Percentiles rank a stretch among this genome's conserved stretches.
These are phyloP conservation scores for Neuroscelio doddi DNA, from an alignment of 2,888 invertebrate species.

Conservation along the genomic window DNA sequence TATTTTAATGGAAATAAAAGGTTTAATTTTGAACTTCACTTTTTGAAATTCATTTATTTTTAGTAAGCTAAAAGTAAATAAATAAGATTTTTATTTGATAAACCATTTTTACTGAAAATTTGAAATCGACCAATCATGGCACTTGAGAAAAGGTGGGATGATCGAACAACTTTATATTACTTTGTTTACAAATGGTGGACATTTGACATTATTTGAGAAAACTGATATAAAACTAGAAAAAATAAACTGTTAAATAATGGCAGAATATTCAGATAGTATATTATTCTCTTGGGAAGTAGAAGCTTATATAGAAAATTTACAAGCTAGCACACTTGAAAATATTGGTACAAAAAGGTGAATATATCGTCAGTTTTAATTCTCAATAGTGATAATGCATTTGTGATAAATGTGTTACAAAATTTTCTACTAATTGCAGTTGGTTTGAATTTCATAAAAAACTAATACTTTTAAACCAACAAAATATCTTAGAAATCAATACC, in stretches of 20 bases:
- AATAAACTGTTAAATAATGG: slow-evolving; percentile 43
- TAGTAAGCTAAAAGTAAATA: no score
- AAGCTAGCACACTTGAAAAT: slow-evolving; percentile 77
- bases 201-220: slow-evolving; percentile 5
- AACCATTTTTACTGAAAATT: no score
- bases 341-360: slow-evolving; percentile 78
- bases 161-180: slow-evolving; percentile 15
- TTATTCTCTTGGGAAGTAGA: slow-evolving; percentile 82
- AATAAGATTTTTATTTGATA: no score
- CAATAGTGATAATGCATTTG: not conserved
- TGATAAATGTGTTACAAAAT: slow-evolving; percentile 2
- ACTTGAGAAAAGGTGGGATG: no score
- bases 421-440: slow-evolving; percentile 83
- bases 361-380: no score
- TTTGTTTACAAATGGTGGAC: slow-evolving; percentile 64
- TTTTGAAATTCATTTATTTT: no score
- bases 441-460: slow-evolving; percentile 86
- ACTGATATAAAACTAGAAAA: slow-evolving; percentile 7
- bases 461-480: slow-evolving; percentile 91
- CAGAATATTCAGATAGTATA: slow-evolving; percentile 67
- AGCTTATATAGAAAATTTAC: slow-evolving; percentile 81
- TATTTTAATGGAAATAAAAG: no score
- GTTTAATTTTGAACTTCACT: no score
- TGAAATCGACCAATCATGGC: no score
- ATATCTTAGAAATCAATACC: slow-evolving; percentile 84